Conservation (phyloP, 2,888 invertebrate genomes). For the Polydrusus tereticollis region DNA sequence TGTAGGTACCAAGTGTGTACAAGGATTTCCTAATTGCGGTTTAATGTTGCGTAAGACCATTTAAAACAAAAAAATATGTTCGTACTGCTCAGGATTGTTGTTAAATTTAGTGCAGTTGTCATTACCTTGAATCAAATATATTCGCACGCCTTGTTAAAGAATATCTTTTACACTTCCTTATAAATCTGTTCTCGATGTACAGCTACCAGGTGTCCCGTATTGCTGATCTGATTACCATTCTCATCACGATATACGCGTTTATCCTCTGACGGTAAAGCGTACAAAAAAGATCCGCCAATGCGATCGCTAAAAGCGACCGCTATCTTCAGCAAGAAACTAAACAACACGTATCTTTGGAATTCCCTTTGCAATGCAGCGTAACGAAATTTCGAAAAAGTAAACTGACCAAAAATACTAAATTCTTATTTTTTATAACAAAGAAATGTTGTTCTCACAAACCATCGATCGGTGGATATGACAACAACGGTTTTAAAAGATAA, state of each 20-base stretch:
- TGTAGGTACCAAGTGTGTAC: too few relatives aligned
- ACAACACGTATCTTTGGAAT: background rate
- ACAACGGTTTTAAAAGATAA: background rate
- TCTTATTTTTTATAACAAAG: too few relatives aligned
- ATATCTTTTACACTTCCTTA: background rate
- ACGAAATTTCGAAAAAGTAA: background rate
- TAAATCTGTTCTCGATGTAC: background rate
- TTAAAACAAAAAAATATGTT: too few relatives aligned
- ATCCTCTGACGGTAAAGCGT: slow-evolving; percentile 1
- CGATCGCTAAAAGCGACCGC: background rate
- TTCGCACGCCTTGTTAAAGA: background rate
- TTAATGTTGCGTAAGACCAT: too few relatives aligned
- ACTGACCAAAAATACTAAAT: background rate
- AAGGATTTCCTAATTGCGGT: too few relatives aligned
- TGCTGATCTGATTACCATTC: slow-evolving; percentile 8
- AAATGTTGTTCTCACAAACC: background rate
- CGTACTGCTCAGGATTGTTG: too few relatives aligned
- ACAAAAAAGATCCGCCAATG: background rate
- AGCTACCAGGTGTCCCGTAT: slow-evolving; percentile 10
- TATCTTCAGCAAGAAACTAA: background rate
- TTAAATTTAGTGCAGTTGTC: too few relatives aligned
- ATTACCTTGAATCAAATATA: background rate
- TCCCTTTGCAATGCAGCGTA: background rate
- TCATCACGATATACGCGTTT: background rate
- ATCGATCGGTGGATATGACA: too few relatives aligned